A percentile compares a stretch with the other conserved stretches of the same genome.
Evolutionary conservation across 2,888 invertebrate species (phyloP).

Genomic region (Dryadula phaetusa): DNA sequence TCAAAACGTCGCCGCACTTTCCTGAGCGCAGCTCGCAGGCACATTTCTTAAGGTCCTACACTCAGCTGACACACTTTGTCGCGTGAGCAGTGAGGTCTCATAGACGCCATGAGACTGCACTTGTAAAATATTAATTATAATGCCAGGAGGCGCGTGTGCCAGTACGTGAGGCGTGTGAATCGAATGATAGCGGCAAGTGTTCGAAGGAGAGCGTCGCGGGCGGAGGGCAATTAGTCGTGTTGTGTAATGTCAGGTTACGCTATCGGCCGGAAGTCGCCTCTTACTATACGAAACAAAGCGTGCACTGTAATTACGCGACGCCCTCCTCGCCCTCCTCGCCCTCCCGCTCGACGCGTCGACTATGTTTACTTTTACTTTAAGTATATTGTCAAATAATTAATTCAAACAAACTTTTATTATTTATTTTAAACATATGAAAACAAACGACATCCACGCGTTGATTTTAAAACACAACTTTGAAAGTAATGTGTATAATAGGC

Average conservation of each 20-base stretch:
- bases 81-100: background rate
- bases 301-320: constrained; percentile 17
- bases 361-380: background rate
- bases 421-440: background rate
- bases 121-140: constrained; percentile 12
- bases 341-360: background rate
- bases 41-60: constrained; percentile 30
- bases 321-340: background rate
- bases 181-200: constrained; percentile 27
- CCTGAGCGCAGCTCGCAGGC: constrained; percentile 4
- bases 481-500: background rate
- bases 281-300: background rate
- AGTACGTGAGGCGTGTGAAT: constrained; percentile 23
- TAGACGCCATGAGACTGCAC: background rate
- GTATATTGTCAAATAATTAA: background rate
- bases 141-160: too few species aligned
- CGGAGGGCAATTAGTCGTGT: constrained; percentile 29
- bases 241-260: constrained; percentile 31
- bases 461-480: background rate
- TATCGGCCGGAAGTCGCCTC: constrained; percentile 19
- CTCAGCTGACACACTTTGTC: constrained; percentile 31
- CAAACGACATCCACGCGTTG: background rate
- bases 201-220: too few species aligned
- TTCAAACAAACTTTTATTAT: background rate
- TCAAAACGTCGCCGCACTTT: constrained; percentile 31